These are phyloP conservation scores for Amiota mariae DNA, from an alignment of 2,888 invertebrate genomes.

Conservation along the genomic window DNA sequence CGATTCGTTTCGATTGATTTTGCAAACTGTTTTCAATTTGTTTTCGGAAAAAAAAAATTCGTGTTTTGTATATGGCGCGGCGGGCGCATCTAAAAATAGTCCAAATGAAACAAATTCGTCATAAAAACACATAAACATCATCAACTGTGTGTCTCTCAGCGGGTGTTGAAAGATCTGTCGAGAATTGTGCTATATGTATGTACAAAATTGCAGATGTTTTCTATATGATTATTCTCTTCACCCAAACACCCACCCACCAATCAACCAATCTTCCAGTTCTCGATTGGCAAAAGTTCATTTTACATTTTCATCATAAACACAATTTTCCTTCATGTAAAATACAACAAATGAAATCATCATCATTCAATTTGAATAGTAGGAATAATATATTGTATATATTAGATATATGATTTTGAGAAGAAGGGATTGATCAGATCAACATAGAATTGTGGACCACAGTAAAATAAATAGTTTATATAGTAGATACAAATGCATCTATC, in stretches of 20 bases:
- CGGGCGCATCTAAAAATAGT: slow-evolving; percentile 18
- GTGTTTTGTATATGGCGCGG: neutral
- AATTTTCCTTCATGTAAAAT: no score
- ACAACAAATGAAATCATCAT: no score
- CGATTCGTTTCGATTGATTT: no score
- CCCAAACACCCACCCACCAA: no score
- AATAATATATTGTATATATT: no score
- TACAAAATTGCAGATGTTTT: slow-evolving; percentile 6
- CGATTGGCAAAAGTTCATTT: no score
- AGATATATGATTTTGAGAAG: no score
- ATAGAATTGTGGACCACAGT: neutral
- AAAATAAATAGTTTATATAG: neutral
- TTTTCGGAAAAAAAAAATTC: neutral
- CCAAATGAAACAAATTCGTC: slow-evolving; percentile 11
- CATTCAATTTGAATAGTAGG: no score
- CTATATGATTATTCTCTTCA: neutral
- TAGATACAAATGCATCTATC: slow-evolving; percentile 1
- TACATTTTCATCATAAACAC: no score
- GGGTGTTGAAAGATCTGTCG: neutral
- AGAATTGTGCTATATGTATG: no score
- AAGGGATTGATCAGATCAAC: no score
- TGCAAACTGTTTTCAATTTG: no score
- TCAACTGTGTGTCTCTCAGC: neutral
- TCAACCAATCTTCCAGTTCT: neutral
- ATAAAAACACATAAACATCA: slow-evolving; percentile 6